Base-by-base conservation (phyloP, 1,140 invertebrate genomes). In the Protaetia brevitarsis region DNA sequence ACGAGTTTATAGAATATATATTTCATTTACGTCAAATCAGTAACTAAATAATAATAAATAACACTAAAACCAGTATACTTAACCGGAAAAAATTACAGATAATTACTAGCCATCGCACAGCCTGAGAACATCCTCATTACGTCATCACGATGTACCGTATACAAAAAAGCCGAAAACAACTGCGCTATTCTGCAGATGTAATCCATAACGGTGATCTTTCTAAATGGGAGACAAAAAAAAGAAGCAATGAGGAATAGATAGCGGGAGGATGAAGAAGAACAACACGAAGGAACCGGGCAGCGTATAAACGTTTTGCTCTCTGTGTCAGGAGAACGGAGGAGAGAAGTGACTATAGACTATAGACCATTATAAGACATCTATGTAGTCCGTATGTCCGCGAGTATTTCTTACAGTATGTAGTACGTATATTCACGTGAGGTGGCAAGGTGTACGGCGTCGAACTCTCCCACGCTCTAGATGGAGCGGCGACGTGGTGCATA, bases 391-490 rank as follows among this genome's bases (percentile, higher is more conserved):
- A n/a, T n/a, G n/a, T n/a, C n/a, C n/a, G n/a, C n/a, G n/a, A n/a
- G n/a, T n/a, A n/a, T n/a, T n/a, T n/a, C n/a, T n/a, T n/a, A n/a
- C n/a, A n/a, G n/a, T n/a, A n/a, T n/a, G n/a, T n/a, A n/a, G n/a
- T n/a, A n/a, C n/a, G n/a, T n/a, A n/a, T n/a, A n/a, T n/a, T n/a
- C n/a, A n/a, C n/a, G 41, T 27, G 28, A 58, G 56, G 28, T 58
- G 26, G 34, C 30, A 62, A 37, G 29, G 60, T 37, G 30, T 62
- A 34, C 29, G 6, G 27, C 28, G n/a, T n/a, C 16, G 27, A 62
- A 58, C 60, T 34, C 60, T 62, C 60, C 60, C 60, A 62, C 60
- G 60, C 60, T 62, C 60, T 36, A 62, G 19, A 62, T 62, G 30
- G 34, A 37, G 60, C 60, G 60, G 7, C 27, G 60, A 27, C n/a